A percentile compares a stretch with the other conserved stretches of the same genome.
Evolutionary conservation across 2,888 invertebrate species (phyloP).

Genomic region (Iphiclides podalirius): DNA sequence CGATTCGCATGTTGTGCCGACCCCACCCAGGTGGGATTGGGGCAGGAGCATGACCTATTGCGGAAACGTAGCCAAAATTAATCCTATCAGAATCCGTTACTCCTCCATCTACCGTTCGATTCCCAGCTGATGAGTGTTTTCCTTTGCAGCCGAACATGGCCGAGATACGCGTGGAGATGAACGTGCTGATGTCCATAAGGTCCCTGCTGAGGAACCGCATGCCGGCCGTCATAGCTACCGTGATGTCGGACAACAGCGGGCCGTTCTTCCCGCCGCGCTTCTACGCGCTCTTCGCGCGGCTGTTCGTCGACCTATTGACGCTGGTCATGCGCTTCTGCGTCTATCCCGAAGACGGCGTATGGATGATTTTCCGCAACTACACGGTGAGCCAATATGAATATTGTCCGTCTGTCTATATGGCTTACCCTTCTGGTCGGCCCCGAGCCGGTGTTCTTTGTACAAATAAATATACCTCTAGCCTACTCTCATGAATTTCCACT

Average conservation of each 20-base stretch:
- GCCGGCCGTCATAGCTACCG: slow-evolving; percentile 40
- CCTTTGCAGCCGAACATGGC: slow-evolving; percentile 33
- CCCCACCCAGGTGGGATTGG: no score
- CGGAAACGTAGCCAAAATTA: no score
- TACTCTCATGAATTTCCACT: no score
- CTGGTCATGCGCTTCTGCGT: slow-evolving; percentile 41
- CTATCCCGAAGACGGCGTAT: slow-evolving; percentile 42
- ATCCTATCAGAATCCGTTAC: no score
- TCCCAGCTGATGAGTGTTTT: no score
- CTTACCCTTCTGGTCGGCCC: no score
- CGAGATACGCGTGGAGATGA: slow-evolving; percentile 38
- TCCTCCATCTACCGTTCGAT: no score
- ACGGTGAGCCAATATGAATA: slow-evolving; percentile 39
- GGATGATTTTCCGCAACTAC: slow-evolving; percentile 37
- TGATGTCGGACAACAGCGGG: slow-evolving; percentile 24
- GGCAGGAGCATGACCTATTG: no score
- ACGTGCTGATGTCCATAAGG: slow-evolving; percentile 41
- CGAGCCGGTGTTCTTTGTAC: no score
- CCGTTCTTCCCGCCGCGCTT: slow-evolving; percentile 44
- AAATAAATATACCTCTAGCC: no score
- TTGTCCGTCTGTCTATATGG: no score
- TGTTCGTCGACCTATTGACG: slow-evolving; percentile 50
- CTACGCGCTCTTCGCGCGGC: slow-evolving; percentile 44
- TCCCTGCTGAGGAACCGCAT: slow-evolving; percentile 49
- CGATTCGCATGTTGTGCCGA: no score